Percentiles rank a stretch among this genome's conserved stretches.
Evolutionary conservation across 2,888 invertebrate genomes (phyloP).

Genomic region (Cephonodes hylas): DNA sequence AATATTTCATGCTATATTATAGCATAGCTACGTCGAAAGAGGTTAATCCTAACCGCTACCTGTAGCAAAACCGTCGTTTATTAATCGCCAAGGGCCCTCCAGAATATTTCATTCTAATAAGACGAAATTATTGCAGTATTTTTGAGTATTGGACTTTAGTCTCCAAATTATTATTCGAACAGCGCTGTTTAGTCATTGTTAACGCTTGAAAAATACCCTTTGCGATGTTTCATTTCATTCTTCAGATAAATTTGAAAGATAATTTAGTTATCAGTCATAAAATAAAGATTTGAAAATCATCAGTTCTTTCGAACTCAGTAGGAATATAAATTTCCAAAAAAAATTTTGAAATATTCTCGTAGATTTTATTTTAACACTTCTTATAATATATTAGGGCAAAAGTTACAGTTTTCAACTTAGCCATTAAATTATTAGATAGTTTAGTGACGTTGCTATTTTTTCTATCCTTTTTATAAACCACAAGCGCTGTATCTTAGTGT

Average conservation of each 20-base stretch:
- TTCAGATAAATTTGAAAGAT: not conserved
- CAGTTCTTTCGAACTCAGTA: no score
- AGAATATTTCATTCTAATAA: constrained; percentile 31
- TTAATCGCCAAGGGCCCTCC: constrained; percentile 30
- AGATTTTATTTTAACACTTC: no score
- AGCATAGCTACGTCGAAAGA: constrained; percentile 5
- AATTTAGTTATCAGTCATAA: not conserved
- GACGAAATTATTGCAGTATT: constrained; percentile 33
- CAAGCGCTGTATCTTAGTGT: no score
- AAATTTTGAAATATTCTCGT: no score
- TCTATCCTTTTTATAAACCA: no score
- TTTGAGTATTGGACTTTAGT: constrained; percentile 10
- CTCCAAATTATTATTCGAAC: not conserved
- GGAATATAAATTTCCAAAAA: no score
- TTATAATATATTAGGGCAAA: no score
- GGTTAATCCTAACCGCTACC: constrained; percentile 19
- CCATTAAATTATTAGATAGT: no score
- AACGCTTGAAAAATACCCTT: not conserved
- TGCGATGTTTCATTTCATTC: not conserved
- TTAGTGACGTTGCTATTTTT: no score
- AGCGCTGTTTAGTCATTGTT: not conserved
- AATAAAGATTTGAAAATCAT: no score
- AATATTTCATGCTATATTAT: not conserved
- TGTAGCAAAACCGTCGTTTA: constrained; percentile 28
- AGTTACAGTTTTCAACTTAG: no score